Conservation (phyloP, 2,797 vertebrate species). For the Paguma larvata region DNA sequence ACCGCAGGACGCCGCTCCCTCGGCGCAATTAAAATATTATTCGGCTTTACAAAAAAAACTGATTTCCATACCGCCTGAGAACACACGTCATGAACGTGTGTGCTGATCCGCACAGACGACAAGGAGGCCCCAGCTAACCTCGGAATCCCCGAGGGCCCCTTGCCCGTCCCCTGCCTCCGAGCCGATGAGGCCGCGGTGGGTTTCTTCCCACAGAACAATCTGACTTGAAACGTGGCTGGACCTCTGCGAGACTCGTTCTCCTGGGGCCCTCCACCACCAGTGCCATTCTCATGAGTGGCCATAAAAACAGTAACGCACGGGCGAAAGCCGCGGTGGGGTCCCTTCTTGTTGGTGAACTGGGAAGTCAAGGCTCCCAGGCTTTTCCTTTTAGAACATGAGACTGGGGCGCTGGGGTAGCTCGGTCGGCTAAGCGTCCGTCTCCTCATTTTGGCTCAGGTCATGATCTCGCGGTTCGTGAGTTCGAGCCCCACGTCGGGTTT, state of each 20-base stretch:
- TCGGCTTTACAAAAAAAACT: neutral
- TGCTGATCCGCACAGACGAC: neutral
- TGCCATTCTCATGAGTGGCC: too few species aligned
- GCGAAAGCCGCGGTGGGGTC: neutral
- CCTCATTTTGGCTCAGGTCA: too few species aligned
- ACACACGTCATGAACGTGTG: rapidly evolving
- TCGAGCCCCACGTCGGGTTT: too few species aligned
- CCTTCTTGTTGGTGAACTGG: neutral
- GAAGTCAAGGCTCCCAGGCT: neutral
- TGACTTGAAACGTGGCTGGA: neutral
- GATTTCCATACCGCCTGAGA: neutral
- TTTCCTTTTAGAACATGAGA: neutral
- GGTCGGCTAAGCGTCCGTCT: too few species aligned
- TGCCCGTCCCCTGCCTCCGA: neutral
- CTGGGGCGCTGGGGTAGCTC: neutral
- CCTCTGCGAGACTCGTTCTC: neutral
- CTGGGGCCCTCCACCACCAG: rapidly evolving
- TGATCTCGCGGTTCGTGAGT: too few species aligned
- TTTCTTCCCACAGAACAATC: neutral
- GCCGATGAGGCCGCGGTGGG: neutral
- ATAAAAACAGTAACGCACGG: neutral
- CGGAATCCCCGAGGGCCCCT: neutral
- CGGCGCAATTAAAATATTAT: neutral
- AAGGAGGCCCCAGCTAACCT: neutral
- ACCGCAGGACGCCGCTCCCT: neutral